Evolutionary conservation across 1,140 invertebrate genomes (phyloP), one percentile per base, ranked within the genome.

Genomic region (Ladona fulva): DNA sequence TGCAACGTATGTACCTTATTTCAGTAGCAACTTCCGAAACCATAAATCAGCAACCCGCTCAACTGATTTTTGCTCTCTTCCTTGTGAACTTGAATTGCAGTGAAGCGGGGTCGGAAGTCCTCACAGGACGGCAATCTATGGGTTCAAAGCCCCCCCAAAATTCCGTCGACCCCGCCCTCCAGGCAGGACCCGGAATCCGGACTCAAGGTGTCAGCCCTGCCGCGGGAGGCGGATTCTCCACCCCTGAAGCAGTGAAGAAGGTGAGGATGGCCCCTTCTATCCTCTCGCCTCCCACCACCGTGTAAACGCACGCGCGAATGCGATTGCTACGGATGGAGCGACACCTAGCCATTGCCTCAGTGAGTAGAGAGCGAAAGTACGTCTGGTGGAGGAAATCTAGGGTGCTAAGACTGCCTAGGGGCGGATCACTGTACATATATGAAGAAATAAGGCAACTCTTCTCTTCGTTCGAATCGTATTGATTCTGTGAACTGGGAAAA

Each of bases 191-290:
- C 52, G 52, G 52, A 66, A 66, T 66, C 52, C 87, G 29, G 88
- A 89, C 82, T 88, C 88, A 12, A 87, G 89, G 76, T 89, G 89
- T 83, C 87, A 85, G 24, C 86, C 87, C 66, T 85, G 85, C 24
- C 80, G 77, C 81, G 22, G 78, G 25, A 77, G 80, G 10, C 44
- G 79, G 42, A 66, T 79, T 42, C 44, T 79, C 79, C 66, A 75
- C 89, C 81, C 90, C 90, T 42, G 91, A 89, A 83, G 91, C 91
- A 84, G 91, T 92, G 89, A 92, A 92, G 90, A 66, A 66, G 52
- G 91, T 92, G 87, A 91, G 91, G 85, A 90, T 91, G 83, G 91
- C 91, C 82, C 90, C 91, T 83, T 91, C 92, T 87, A 90, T 92
- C 85, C 89, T 92, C 84, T 91, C 92, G 87, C 90, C 91, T 80